phyloP scores from a whole-genome alignment of 2,888 invertebrate species.

The Amphipoea lucens region DNA sequence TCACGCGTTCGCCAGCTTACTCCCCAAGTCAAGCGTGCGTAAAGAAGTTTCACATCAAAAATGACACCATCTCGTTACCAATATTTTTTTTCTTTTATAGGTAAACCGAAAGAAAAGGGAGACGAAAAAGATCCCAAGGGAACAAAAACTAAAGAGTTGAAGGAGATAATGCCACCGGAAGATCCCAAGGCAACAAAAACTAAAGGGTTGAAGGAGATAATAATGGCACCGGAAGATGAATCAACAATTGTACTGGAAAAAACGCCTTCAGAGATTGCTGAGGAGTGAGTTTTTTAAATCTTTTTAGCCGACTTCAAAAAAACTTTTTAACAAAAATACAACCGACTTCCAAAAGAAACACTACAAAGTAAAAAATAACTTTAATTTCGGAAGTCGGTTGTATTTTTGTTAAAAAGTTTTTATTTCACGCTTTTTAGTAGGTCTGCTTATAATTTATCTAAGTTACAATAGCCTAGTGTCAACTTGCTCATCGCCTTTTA shows the following conservation, averaged over 20 bases:
- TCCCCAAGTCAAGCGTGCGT: too few relatives aligned
- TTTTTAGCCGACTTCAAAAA: not conserved
- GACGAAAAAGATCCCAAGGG: conserved; percentile 18
- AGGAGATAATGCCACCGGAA: conserved; percentile 45
- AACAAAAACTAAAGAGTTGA: conserved; percentile 47
- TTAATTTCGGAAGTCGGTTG: too few relatives aligned
- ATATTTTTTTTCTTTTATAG: not conserved
- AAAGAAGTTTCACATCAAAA: too few relatives aligned
- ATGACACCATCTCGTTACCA: not conserved
- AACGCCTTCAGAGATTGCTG: conserved; percentile 75
- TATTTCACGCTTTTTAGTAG: too few relatives aligned
- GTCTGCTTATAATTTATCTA: too few relatives aligned
- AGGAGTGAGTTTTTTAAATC: conserved; percentile 60
- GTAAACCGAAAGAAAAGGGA: conserved; percentile 19
- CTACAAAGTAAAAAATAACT: too few relatives aligned
- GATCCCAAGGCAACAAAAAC: conserved; percentile 18
- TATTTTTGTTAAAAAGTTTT: too few relatives aligned
- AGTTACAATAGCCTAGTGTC: too few relatives aligned
- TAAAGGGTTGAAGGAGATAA: conserved; percentile 48
- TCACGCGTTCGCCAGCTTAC: too few relatives aligned
- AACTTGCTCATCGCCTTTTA: too few relatives aligned
- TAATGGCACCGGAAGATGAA: conserved; percentile 65
- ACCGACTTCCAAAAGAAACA: too few relatives aligned
- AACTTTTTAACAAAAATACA: too few relatives aligned
- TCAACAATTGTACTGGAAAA: conserved; percentile 68